Percentiles rank a stretch among this genome's conserved stretches.
Conservation (phyloP, 2,113 vertebrate species). For the Delphinus delphis region DNA sequence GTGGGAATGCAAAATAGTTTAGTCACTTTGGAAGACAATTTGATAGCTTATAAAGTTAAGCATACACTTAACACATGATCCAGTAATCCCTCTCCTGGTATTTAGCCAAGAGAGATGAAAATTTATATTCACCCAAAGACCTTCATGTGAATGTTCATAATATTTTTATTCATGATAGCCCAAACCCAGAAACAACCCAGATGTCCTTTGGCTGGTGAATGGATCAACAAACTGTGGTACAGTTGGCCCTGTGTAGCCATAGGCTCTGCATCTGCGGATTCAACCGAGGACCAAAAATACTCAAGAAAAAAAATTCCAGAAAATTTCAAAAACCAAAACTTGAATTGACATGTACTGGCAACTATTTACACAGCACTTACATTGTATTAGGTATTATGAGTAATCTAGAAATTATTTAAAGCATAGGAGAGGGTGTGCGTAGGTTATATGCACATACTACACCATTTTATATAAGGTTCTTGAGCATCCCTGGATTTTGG, state of each 20-base stretch:
- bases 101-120: constrained; percentile 11
- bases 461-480: background rate
- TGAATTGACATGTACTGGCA: background rate
- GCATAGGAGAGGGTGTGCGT: background rate
- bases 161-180: constrained; percentile 5
- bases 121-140: background rate
- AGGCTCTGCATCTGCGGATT: background rate
- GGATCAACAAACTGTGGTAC: background rate
- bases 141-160: background rate
- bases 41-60: background rate
- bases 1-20: background rate
- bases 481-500: background rate
- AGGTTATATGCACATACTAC: background rate
- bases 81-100: background rate
- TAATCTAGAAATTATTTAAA: background rate
- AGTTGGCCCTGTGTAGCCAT: background rate
- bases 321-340: background rate
- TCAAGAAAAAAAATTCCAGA: background rate
- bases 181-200: background rate
- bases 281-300: background rate
- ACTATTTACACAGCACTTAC: background rate
- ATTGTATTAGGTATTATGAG: background rate
- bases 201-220: background rate
- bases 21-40: background rate
- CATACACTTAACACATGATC: background rate